Conservation (phyloP, 2,888 invertebrate species). For the Oxyteleia sp. region DNA sequence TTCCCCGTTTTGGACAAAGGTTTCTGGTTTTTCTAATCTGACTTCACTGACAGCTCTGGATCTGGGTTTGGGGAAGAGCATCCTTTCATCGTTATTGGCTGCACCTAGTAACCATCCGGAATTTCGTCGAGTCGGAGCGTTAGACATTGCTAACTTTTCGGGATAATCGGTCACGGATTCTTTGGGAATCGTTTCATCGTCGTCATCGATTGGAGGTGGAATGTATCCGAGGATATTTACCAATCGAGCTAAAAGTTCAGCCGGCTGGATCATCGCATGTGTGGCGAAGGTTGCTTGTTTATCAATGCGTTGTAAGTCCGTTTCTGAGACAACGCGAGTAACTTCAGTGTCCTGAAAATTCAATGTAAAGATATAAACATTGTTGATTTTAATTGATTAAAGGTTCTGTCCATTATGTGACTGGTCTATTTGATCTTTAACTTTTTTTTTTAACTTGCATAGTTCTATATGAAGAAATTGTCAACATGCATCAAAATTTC, state of each 20-base stretch:
- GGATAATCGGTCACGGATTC: constrained; percentile 91
- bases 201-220: constrained; percentile 83
- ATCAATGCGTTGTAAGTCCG: constrained; percentile 93
- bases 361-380: too few species aligned
- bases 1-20: constrained; percentile 86
- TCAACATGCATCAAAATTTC: too few species aligned
- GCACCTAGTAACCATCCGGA: constrained; percentile 89
- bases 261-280: constrained; percentile 92
- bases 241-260: constrained; percentile 92
- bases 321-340: constrained; percentile 92
- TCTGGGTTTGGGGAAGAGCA: constrained; percentile 87
- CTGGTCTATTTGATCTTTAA: too few species aligned
- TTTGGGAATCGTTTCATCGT: constrained; percentile 72
- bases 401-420: too few species aligned
- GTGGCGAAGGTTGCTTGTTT: constrained; percentile 93
- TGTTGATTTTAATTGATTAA: too few species aligned
- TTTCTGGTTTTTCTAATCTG: constrained; percentile 87
- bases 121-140: constrained; percentile 88
- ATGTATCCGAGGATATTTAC: constrained; percentile 92
- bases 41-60: constrained; percentile 90
- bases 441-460: too few species aligned
- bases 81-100: constrained; percentile 83
- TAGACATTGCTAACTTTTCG: constrained; percentile 92
- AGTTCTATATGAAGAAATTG: too few species aligned
- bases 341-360: constrained; percentile 85